Conservation (phyloP, 2,113 vertebrate species). For the Mus musculus region GRCm39 chr14:10398001-10398500, state of each 20-base stretch:
- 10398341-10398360: constrained; percentile 78
- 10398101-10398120: not conserved
- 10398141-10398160: not conserved
- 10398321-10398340: constrained; percentile 78
- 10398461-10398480: constrained; percentile 19
- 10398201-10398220: not conserved
- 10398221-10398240: constrained; percentile 38
- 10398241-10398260: constrained; percentile 75
- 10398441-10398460: constrained; percentile 79
- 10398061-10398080: not conserved
- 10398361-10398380: constrained; percentile 72
- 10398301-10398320: constrained; percentile 66
- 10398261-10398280: constrained; percentile 72
- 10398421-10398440: constrained; percentile 84
- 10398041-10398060: not conserved
- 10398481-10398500: constrained; percentile 49
- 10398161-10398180: constrained; percentile 41
- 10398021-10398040: not conserved
- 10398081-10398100: not conserved
- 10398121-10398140: not conserved
- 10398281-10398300: constrained; percentile 60
- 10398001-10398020: not conserved
- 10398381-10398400: constrained; percentile 66
- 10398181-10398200: not conserved
- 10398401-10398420: constrained; percentile 74